These are phyloP conservation scores for Erpetoichthys calabaricus DNA, from an alignment of 2,797 vertebrate species.

Conservation along the genomic window DNA sequence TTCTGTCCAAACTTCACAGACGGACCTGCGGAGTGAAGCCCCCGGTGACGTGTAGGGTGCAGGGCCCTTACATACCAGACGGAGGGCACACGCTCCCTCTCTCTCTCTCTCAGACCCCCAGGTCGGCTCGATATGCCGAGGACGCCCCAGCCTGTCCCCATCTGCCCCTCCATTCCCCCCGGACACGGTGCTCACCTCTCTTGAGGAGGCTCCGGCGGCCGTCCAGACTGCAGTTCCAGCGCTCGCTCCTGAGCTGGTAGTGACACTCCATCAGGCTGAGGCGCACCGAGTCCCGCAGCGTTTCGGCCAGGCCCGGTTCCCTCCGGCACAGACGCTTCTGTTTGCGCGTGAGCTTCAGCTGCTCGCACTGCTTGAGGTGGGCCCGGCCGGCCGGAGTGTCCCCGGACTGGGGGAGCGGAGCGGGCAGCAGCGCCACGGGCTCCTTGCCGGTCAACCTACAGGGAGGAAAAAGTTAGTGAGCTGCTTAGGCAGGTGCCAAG, in stretches of 20 bases:
- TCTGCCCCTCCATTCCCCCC: too few relatives aligned
- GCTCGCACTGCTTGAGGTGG: slow-evolving; percentile 88
- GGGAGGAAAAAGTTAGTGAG: background rate
- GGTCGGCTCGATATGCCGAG: too few relatives aligned
- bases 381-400: slow-evolving; percentile 48
- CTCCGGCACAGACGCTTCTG: slow-evolving; percentile 84
- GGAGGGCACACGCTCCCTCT: too few relatives aligned
- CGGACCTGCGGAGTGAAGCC: background rate
- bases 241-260: slow-evolving; percentile 84
- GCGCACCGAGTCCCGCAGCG: slow-evolving; percentile 76
- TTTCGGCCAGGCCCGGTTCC: slow-evolving; percentile 86
- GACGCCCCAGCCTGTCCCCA: too few relatives aligned
- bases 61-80: too few relatives aligned
- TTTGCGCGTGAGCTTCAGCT: slow-evolving; percentile 72
- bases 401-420: slow-evolving; percentile 45
- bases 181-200: slow-evolving; percentile 53
- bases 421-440: slow-evolving; percentile 64
- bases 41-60: background rate
- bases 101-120: too few relatives aligned
- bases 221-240: slow-evolving; percentile 96
- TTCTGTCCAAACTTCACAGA: too few relatives aligned
- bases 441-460: slow-evolving; percentile 79
- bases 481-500: slow-evolving; percentile 7
- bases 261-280: slow-evolving; percentile 84
- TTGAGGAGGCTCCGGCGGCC: slow-evolving; percentile 82